Conservation (phyloP, 2,888 invertebrate genomes). For the Phania funesta region DNA sequence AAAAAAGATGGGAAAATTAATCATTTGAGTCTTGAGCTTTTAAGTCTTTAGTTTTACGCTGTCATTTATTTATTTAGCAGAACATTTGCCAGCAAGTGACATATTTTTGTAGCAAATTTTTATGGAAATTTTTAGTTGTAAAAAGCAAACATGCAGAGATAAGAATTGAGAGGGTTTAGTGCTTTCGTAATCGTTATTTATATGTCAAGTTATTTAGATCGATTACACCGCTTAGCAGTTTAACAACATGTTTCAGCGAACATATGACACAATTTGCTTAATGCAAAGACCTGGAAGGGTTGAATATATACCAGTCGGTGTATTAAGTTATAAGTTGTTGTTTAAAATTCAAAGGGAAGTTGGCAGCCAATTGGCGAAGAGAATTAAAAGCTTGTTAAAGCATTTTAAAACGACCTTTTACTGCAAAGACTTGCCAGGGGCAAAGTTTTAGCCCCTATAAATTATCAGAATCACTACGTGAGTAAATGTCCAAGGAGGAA, state of each 20-base stretch:
- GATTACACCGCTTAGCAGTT: slow-evolving; percentile 12
- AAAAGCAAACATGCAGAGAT: neutral
- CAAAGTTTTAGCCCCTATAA: no score
- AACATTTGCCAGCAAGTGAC: neutral
- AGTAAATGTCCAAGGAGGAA: no score
- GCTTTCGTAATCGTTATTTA: slow-evolving; percentile 5
- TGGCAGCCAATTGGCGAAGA: no score
- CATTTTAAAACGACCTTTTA: no score
- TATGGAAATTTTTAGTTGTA: neutral
- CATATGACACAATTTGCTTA: slow-evolving; percentile 10
- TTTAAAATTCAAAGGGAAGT: no score
- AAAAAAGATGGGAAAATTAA: neutral
- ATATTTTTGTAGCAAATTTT: neutral
- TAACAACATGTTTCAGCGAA: neutral
- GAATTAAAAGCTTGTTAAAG: no score
- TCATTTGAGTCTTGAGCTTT: neutral
- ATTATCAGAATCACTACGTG: no score
- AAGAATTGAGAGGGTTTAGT: neutral
- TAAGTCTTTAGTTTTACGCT: slow-evolving; percentile 4
- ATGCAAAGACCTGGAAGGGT: neutral
- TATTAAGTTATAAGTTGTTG: no score
- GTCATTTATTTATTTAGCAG: neutral
- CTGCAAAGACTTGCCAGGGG: no score
- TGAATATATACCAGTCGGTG: neutral
- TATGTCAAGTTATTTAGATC: neutral